These are phyloP conservation scores for Amblyteles armatorius DNA, from an alignment of 2,888 invertebrate genomes.

Conservation along the genomic window DNA sequence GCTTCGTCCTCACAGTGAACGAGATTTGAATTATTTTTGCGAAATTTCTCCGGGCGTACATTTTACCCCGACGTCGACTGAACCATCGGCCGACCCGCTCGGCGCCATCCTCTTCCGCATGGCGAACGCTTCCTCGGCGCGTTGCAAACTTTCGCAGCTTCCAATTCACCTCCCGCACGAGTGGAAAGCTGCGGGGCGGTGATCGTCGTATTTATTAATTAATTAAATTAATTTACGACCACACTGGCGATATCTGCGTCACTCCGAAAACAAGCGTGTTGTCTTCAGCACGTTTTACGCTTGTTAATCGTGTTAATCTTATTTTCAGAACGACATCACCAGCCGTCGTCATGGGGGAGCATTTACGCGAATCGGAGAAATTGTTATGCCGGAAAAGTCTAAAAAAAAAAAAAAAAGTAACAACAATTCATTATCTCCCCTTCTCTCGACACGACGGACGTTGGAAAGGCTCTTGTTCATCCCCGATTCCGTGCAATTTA, in stretches of 20 bases:
- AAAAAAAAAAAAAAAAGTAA: neutral
- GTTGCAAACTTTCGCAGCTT: conserved; percentile 5
- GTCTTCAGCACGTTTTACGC: too few species aligned
- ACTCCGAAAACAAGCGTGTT: too few species aligned
- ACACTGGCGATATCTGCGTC: too few species aligned
- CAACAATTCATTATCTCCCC: conserved; percentile 2
- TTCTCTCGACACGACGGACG: conserved; percentile 4
- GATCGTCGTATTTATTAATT: neutral
- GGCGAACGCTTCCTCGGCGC: neutral
- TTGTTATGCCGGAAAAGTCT: neutral
- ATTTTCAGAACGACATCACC: too few species aligned
- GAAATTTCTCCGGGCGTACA: conserved; percentile 15
- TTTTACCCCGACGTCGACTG: neutral
- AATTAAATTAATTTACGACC: neutral
- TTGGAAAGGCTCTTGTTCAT: conserved; percentile 23
- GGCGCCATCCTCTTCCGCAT: neutral
- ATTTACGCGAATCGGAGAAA: neutral
- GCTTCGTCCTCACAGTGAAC: conserved; percentile 9
- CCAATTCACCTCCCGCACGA: neutral
- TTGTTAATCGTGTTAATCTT: too few species aligned
- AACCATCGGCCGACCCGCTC: neutral
- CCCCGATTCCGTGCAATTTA: conserved; percentile 14
- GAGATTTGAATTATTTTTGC: conserved; percentile 24
- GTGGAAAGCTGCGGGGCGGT: neutral
- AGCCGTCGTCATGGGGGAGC: neutral